Conservation (phyloP, 2,797 vertebrate species). For the Pangasius sanitwongsei region DNA sequence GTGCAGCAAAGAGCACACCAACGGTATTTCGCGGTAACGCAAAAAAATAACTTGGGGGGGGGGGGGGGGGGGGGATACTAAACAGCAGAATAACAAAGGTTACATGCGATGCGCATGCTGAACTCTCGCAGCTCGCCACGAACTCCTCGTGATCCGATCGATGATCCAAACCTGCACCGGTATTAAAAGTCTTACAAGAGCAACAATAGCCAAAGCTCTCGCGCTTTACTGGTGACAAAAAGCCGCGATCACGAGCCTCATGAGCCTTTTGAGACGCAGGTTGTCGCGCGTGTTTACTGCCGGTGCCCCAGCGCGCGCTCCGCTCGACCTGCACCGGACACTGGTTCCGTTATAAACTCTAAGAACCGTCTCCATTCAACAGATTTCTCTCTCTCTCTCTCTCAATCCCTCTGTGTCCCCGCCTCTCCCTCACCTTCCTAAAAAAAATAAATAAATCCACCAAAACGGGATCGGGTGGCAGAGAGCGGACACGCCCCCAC, state of each 20-base stretch:
- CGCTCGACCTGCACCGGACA: constrained; percentile 18
- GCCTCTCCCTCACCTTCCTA: not conserved
- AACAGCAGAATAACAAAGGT: not conserved
- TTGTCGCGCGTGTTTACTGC: not conserved
- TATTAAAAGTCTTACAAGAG: not conserved
- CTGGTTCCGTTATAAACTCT: constrained; percentile 32
- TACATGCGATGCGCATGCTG: not conserved
- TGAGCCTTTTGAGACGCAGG: not conserved
- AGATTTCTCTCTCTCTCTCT: constrained; percentile 27
- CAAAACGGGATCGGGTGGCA: constrained; percentile 2
- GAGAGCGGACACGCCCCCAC: constrained; percentile 34
- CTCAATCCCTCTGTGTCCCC: constrained; percentile 31
- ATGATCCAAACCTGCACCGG: not conserved
- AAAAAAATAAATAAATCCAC: not conserved
- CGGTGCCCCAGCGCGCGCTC: constrained; percentile 14
- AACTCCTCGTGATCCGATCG: not conserved
- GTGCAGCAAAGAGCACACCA: not conserved
- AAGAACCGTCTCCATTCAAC: constrained; percentile 63
- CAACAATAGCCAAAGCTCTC: not conserved
- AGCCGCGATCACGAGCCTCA: not conserved
- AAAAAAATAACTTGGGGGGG: not conserved
- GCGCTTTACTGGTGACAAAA: not conserved
- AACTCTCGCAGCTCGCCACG: not conserved
- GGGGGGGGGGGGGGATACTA: not conserved
- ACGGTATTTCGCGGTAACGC: not conserved